Percentiles rank a stretch among this genome's conserved stretches.
phyloP scores from a whole-genome alignment of 2,888 invertebrate genomes.

The Dysmachus trigonus region DNA sequence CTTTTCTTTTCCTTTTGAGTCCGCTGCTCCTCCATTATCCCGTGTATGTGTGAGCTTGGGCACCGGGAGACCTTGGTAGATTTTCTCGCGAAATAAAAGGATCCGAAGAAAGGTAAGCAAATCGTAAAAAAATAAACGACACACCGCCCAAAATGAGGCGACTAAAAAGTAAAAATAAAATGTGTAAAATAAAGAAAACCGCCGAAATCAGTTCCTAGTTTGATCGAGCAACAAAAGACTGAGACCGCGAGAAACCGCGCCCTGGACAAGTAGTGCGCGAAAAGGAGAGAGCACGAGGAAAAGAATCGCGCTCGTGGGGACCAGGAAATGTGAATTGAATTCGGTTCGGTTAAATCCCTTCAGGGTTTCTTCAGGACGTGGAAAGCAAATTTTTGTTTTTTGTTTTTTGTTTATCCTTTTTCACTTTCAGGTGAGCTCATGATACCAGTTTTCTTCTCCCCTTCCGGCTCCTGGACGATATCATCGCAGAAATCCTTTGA shows the following conservation, averaged over 20 bases:
- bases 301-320: neutral
- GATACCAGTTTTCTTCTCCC: neutral
- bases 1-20: neutral
- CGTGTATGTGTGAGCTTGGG: neutral
- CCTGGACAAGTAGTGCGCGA: neutral
- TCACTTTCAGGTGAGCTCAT: neutral
- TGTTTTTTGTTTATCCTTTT: too few relatives aligned
- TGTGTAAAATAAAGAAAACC: too few relatives aligned
- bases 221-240: neutral
- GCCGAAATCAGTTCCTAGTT: neutral
- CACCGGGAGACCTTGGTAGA: neutral
- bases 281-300: conserved; percentile 13
- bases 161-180: too few relatives aligned
- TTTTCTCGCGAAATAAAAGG: conserved; percentile 14
- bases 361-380: neutral
- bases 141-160: neutral
- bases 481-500: neutral
- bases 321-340: conserved; percentile 15
- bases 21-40: neutral
- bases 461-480: neutral
- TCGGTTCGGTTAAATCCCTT: neutral
- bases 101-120: neutral
- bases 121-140: neutral
- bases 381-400: neutral
- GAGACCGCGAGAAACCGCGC: neutral